Evolutionary conservation across 2,113 vertebrate species (phyloP), one percentile per base, ranked within the genome.

Genomic region (Centropus unirufus): DNA sequence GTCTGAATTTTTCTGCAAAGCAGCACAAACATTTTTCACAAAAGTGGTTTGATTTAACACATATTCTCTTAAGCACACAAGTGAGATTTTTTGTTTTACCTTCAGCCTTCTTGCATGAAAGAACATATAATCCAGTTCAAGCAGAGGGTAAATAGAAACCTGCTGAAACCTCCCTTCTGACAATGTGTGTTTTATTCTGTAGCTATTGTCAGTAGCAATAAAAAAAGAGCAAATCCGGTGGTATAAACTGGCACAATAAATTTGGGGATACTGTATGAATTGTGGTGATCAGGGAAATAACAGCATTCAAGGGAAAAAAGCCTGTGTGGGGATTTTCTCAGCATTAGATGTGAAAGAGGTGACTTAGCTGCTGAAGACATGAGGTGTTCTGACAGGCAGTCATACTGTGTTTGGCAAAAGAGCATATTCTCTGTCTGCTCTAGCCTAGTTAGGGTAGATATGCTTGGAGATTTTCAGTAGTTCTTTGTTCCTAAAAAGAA

Each of bases 401-500:
- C 84, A 63, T 21, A 46, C 72, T 86, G 59, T 46, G 78, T 92
- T 92, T 95, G 93, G 66, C 79, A 84, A 94, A 75, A 94, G 62
- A 83, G 36, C 61, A 36, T 42, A 80, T 88, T 90, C 63, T 88
- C 39, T 74, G 3, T 74, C 46, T 70, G 29, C 29, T 91, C 8
- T 63, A 44, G 82, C 87, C 76, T 59, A 46, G 70, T 85, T 95
- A 79, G 51, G 17, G 58, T 63, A 88, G 93, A 69, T 90, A 89
- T 4, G 29, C 72, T 83, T 80, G 61, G 63, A 95, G 94, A 91
- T 92, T 90, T 90, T 89, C 68, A 66, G 82, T n/a, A 80, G 55
- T 67, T 94, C 78, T 93, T 94, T 95, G 67, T 80, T 93, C 59
- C 90, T 94, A 51, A 92, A 88, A 93, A 67, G 63, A 69, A 92